A percentile compares a stretch with the other conserved stretches of the same genome.
Conservation (phyloP, 2,113 vertebrate genomes). For the Calyptomena viridis region DNA sequence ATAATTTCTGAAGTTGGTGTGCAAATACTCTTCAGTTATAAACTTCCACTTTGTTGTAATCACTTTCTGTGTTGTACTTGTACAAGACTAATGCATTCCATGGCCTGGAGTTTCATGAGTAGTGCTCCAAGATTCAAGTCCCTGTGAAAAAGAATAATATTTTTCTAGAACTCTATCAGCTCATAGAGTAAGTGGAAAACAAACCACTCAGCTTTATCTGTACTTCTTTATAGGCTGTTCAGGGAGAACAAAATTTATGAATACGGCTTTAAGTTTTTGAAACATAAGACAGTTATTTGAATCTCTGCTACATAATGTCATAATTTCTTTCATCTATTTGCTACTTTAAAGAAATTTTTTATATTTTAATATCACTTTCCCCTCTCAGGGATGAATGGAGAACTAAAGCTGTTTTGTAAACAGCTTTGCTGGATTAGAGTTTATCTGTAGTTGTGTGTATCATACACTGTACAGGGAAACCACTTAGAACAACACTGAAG, state of each 20-base stretch:
- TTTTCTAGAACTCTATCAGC: not conserved
- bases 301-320: not conserved
- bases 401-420: not conserved
- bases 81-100: fast-evolving
- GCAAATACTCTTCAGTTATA: not conserved
- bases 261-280: not conserved
- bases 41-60: not conserved
- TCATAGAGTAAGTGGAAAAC: not conserved
- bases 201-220: not conserved
- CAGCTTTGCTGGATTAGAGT: not conserved
- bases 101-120: not conserved
- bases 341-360: not conserved
- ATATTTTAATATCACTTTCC: not conserved
- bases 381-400: not conserved
- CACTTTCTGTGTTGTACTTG: not conserved
- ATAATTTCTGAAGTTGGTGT: not conserved
- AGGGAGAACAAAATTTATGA: not conserved
- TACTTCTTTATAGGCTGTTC: not conserved
- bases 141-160: not conserved
- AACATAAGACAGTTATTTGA: not conserved
- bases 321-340: not conserved
- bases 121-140: not conserved
- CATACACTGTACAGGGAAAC: not conserved
- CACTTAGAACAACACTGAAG: not conserved
- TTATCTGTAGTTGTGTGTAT: not conserved